A percentile compares a stretch with the other conserved stretches of the same genome.
phyloP scores from a whole-genome alignment of 1,140 invertebrate genomes.

The Leptopilina clavipes region DNA sequence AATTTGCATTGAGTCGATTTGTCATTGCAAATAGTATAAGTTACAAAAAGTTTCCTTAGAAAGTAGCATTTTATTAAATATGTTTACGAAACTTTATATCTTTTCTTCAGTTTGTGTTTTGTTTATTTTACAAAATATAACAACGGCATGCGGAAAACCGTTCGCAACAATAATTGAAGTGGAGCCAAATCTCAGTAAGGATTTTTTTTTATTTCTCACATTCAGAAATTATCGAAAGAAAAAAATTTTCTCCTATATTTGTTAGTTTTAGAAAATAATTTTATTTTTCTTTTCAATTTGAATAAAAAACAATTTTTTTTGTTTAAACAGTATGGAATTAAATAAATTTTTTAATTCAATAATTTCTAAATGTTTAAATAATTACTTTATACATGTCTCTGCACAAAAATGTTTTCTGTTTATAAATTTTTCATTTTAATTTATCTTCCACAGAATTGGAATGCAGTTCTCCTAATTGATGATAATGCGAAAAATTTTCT shows the following conservation, averaged over 20 bases:
- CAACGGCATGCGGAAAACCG: neutral
- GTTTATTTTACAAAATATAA: neutral
- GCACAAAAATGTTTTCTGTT: no score
- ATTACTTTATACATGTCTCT: no score
- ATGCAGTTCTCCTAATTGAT: no score
- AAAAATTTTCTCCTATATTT: neutral
- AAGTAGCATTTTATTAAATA: neutral
- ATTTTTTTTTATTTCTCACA: neutral
- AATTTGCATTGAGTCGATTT: conserved; percentile 6
- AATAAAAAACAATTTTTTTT: no score
- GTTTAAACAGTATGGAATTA: no score
- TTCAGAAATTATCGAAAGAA: neutral
- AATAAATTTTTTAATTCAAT: no score
- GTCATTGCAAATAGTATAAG: neutral
- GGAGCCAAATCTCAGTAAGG: neutral
- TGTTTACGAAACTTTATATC: neutral
- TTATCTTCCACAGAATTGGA: no score
- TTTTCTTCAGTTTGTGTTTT: neutral
- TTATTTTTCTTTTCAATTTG: no score
- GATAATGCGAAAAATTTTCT: no score
- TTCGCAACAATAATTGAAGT: neutral
- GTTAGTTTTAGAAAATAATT: no score
- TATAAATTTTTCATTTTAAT: no score
- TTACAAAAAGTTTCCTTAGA: neutral
- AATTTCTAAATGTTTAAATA: no score